Conservation (phyloP, 2,113 vertebrate species). For the Zonotrichia leucophrys region DNA sequence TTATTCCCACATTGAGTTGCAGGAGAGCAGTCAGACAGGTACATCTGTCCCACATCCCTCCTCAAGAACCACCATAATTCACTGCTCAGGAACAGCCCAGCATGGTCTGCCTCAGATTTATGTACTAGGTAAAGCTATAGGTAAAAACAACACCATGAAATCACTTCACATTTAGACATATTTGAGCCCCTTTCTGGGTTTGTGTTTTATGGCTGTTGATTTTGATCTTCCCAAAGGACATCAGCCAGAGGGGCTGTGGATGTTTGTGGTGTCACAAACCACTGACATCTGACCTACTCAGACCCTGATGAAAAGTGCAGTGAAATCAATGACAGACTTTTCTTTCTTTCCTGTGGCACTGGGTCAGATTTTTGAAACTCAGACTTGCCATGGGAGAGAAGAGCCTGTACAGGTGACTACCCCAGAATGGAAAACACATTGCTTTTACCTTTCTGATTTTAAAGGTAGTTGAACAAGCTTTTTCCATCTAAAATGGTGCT, state of each 20-base stretch:
- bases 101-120: neutral
- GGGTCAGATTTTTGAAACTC: neutral
- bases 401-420: neutral
- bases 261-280: neutral
- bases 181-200: neutral
- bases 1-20: neutral
- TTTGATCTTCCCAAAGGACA: neutral
- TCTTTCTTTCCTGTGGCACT: neutral
- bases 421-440: neutral
- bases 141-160: neutral
- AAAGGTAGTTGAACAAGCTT: neutral
- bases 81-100: rapidly evolving
- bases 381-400: neutral
- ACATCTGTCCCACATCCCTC: neutral
- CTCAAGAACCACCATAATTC: neutral
- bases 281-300: neutral
- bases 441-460: neutral
- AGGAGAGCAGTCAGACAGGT: neutral
- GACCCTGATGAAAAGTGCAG: neutral
- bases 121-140: neutral
- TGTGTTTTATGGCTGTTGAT: neutral
- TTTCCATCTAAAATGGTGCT: neutral
- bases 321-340: neutral
- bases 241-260: neutral
- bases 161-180: neutral